These are phyloP conservation scores for Acrobasis repandana DNA, from an alignment of 2,888 invertebrate genomes.

Conservation along the genomic window DNA sequence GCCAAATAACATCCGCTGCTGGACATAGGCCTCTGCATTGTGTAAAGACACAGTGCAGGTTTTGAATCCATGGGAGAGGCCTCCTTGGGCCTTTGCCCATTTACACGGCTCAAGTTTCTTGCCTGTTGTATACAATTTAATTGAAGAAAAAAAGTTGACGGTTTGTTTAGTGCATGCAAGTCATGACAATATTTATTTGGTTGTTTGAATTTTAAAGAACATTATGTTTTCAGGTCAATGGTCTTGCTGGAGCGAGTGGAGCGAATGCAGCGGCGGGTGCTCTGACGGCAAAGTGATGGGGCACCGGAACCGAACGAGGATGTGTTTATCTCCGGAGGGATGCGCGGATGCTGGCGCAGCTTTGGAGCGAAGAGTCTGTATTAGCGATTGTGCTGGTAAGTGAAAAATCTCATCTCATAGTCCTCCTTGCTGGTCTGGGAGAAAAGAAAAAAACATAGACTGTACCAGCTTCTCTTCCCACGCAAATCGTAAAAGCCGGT, in stretches of 20 bases:
- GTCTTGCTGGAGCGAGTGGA: constrained; percentile 95
- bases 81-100: too few species aligned
- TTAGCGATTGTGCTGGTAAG: constrained; percentile 84
- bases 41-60: too few species aligned
- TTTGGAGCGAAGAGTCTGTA: constrained; percentile 86
- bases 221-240: constrained; percentile 83
- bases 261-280: constrained; percentile 89
- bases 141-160: too few species aligned
- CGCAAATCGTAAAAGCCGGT: too few species aligned
- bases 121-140: too few species aligned
- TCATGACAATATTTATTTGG: neutral
- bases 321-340: constrained; percentile 84
- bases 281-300: constrained; percentile 81
- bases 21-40: too few species aligned
- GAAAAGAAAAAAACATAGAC: too few species aligned
- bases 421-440: neutral
- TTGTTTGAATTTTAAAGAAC: neutral
- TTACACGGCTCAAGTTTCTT: too few species aligned
- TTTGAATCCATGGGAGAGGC: too few species aligned
- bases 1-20: too few species aligned
- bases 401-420: neutral
- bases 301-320: constrained; percentile 85
- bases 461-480: too few species aligned
- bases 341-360: constrained; percentile 85
- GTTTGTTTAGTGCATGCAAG: too few species aligned